These are phyloP conservation scores for Myxocyprinus asiaticus DNA, from an alignment of 2,113 vertebrate genomes.

Conservation along the genomic window DNA sequence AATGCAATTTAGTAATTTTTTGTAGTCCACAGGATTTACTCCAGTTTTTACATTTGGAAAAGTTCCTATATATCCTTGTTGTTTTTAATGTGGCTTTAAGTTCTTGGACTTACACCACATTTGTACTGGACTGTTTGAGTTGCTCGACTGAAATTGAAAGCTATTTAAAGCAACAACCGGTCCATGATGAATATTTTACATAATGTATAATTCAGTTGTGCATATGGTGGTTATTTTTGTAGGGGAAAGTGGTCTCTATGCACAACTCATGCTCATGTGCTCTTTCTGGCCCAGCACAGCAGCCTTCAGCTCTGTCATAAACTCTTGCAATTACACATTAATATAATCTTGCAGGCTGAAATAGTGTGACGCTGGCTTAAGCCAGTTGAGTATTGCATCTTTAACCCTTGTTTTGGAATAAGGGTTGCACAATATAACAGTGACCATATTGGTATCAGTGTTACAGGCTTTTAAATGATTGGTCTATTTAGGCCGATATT, in stretches of 20 bases:
- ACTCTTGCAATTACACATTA: not conserved
- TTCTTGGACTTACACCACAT: conserved; percentile 6
- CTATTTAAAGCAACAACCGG: conserved; percentile 58
- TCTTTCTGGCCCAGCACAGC: not conserved
- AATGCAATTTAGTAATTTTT: not conserved
- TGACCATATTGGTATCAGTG: no score
- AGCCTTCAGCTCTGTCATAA: not conserved
- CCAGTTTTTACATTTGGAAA: no score
- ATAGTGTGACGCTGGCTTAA: not conserved
- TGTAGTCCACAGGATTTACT: no score
- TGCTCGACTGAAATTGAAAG: conserved; percentile 41
- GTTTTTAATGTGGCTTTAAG: not conserved
- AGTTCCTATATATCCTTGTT: no score
- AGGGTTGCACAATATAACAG: no score
- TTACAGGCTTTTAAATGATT: no score
- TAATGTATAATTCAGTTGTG: conserved; percentile 59
- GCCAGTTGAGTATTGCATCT: no score
- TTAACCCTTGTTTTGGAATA: no score
- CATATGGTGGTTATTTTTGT: conserved; percentile 53
- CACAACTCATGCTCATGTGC: not conserved
- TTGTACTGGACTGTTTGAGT: conserved; percentile 14
- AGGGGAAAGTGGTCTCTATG: conserved; percentile 30
- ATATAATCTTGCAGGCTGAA: not conserved
- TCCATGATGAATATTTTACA: conserved; percentile 61
- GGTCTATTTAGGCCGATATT: no score